Percentiles rank a stretch among this genome's conserved stretches.
Evolutionary conservation across 2,888 invertebrate species (phyloP).

Genomic region (Acrocyrtus sp.): DNA sequence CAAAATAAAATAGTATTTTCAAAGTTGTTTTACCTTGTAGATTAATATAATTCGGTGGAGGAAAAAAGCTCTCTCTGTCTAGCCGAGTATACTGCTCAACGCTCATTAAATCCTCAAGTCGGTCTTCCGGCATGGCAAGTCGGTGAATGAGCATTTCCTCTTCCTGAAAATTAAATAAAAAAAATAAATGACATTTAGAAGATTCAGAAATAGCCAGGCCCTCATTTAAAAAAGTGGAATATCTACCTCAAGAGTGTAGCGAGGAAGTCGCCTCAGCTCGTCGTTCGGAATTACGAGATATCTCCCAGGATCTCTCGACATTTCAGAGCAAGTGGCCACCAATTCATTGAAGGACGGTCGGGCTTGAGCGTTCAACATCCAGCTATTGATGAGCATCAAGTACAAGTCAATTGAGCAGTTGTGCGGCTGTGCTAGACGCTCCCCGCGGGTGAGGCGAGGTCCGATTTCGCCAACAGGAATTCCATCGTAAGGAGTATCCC

Average conservation of each 20-base stretch:
- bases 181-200: too few relatives aligned
- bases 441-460: conserved; percentile 91
- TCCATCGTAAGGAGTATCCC: conserved; percentile 92
- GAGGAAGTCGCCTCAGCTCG: conserved; percentile 87
- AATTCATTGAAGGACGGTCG: conserved; percentile 94
- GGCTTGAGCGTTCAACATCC: conserved; percentile 96
- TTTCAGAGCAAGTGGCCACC: conserved; percentile 92
- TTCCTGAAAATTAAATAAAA: too few relatives aligned
- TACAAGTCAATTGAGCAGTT: conserved; percentile 97
- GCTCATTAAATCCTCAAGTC: conserved; percentile 82
- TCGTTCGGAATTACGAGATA: conserved; percentile 95
- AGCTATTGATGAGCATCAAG: conserved; percentile 96
- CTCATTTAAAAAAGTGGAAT: too few relatives aligned
- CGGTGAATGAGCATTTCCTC: conserved; percentile 84
- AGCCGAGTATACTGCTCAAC: conserved; percentile 96
- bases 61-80: too few relatives aligned
- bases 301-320: conserved; percentile 94
- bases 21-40: too few relatives aligned
- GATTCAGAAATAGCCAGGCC: too few relatives aligned
- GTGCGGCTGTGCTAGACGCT: conserved; percentile 89
- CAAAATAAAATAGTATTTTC: too few relatives aligned
- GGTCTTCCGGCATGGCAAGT: conserved; percentile 79
- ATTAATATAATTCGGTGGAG: too few relatives aligned
- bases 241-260: conserved; percentile 73
- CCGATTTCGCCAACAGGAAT: conserved; percentile 92